Evolutionary conservation across 2,888 invertebrate genomes (phyloP).

Genomic region (Apodemia mormo): DNA sequence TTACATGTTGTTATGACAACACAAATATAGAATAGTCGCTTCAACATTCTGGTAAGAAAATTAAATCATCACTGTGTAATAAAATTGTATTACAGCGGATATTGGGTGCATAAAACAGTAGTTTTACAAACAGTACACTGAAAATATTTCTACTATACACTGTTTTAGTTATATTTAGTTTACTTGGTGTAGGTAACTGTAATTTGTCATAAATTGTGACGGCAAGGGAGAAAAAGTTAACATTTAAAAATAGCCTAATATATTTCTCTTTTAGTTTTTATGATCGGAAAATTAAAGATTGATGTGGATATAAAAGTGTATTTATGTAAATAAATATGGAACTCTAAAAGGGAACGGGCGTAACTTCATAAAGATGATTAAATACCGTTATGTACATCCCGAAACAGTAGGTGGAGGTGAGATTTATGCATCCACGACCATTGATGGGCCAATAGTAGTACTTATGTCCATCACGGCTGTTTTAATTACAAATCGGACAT

Average conservation of each 20-base stretch:
- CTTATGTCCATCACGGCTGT: too few relatives aligned
- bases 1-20: background rate
- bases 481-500: too few relatives aligned
- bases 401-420: too few relatives aligned
- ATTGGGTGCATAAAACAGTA: constrained; percentile 45
- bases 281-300: too few relatives aligned
- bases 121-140: constrained; percentile 40
- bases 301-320: too few relatives aligned
- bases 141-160: constrained; percentile 36
- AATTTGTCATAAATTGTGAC: constrained; percentile 28
- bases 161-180: constrained; percentile 27
- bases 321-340: too few relatives aligned
- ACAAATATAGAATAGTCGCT: background rate
- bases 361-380: too few relatives aligned
- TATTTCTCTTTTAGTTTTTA: too few relatives aligned
- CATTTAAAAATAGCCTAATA: background rate
- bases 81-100: constrained; percentile 44
- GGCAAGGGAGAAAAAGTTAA: constrained; percentile 20
- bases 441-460: too few relatives aligned
- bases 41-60: background rate
- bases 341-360: too few relatives aligned
- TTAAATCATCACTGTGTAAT: constrained; percentile 29
- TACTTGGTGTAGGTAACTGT: constrained; percentile 28
- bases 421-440: too few relatives aligned
- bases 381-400: too few relatives aligned